Evolutionary conservation across 2,797 vertebrate genomes (phyloP).

Genomic region (Amblyraja radiata): DNA sequence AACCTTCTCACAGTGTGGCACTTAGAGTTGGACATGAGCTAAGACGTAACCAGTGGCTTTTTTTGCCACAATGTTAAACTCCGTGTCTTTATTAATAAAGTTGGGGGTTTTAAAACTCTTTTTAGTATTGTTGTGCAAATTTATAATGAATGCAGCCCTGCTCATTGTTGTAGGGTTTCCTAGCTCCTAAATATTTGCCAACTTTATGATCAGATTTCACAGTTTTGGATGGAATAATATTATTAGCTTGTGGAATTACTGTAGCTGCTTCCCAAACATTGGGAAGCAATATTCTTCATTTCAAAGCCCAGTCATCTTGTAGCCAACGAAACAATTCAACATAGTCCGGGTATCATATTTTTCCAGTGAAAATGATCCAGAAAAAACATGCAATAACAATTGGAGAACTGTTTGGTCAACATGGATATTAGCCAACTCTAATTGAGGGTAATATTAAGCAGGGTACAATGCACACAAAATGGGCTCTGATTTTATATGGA

Average conservation of each 20-base stretch:
- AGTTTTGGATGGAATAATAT: not conserved
- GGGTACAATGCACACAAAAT: not conserved
- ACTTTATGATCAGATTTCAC: not conserved
- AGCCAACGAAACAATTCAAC: not conserved
- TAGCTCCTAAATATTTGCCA: not conserved
- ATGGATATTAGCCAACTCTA: not conserved
- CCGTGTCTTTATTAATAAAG: not conserved
- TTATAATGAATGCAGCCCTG: not conserved
- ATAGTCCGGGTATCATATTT: not conserved
- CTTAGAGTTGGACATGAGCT: not conserved
- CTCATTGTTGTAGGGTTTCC: conserved; percentile 4
- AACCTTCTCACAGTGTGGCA: not conserved
- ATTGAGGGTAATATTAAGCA: not conserved
- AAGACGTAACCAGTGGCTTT: not conserved
- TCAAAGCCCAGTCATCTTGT: not conserved
- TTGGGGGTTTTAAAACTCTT: not conserved
- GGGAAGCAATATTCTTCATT: not conserved
- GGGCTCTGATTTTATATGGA: not conserved
- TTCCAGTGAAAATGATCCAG: not conserved
- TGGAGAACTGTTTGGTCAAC: not conserved
- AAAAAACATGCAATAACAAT: conserved; percentile 2
- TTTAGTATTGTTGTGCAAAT: not conserved
- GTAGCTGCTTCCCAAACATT: not conserved
- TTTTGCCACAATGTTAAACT: not conserved
- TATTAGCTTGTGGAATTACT: not conserved